Base-by-base conservation (phyloP, 1,140 invertebrate genomes). In the Onthophagus taurus region DNA sequence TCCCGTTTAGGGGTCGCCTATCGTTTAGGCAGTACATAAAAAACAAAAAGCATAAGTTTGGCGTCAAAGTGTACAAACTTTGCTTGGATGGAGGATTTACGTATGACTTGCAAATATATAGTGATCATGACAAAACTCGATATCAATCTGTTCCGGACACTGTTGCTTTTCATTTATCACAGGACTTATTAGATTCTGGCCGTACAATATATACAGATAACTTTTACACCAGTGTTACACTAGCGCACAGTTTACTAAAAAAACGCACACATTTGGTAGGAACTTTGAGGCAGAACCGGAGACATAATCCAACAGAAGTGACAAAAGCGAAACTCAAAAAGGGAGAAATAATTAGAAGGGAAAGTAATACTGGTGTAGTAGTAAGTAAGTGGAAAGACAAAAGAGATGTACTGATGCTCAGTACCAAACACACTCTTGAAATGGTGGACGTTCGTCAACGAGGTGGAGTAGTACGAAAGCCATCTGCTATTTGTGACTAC, bases 311-410 rank as follows among this genome's bases (percentile, higher is more conserved):
- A 12, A 34, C 18, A 21, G 49, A 51, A 35, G 49, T 67, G 4
- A 51, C 60, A 41, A 42, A 50, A 31, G 44, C 47, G 26, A 66
- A 60, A 44, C 52, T 68, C 39, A 59, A 61, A 50, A 49, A 41
- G 54, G 57, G 61, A 14, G 55, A 68, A 48, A 59, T 3, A 55
- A 60, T 49, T 57, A 53, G 54, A 16, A 51, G 44, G 42, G 50
- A 65, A 58, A 57, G 55, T 59, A 36, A 59, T 30, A 54, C 62
- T 46, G 51, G 58, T 16, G 58, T 68, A 46, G 59, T 54, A 26
- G 50, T 69, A 9, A 36, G 61, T 24, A 59, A 60, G 52, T 70
- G 66, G 61, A 63, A 55, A 55, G 59, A 65, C 50, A 64, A 62
- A 56, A 31, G 59, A 67, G 48, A 36, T 33, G 53, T 66, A 11